Evolutionary conservation across 2,888 invertebrate species (phyloP), one percentile per base, ranked within the genome.

Genomic region (Ectropis crepuscularia): DNA sequence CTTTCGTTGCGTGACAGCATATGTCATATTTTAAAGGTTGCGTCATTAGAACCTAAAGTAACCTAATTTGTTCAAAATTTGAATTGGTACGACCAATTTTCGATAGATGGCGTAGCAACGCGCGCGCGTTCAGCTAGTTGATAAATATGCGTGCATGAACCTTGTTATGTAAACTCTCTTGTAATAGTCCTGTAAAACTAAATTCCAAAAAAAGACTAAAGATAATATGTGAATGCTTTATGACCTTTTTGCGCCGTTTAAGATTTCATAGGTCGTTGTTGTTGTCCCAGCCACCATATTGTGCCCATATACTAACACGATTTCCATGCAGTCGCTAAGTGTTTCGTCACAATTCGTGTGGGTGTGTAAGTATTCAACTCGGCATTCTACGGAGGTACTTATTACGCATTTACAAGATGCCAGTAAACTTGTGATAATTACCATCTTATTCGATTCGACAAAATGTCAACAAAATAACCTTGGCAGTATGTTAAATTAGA

Each of bases 391-490:
- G 70, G 69, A 39, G 9, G 48, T 60, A 51, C 55, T 54, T 65
- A 60, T 78, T 77, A 77, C 73, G 72, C 78, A 76, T 80, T 78
- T 78, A 77, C 79, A 75, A 79, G 81, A 74, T 75, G 71, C 50
- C 74, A 78, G 80, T 77, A 81, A 79, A 80, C 79, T 80, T 78
- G 82, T 81, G 83, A 80, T 86, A 86, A 86, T 87, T 82, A 77
- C 74, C 70, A 72, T 78, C 75, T 71, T 53, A 65, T 70, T 71
- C 70, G 65, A 66, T 58, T 67, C 69, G 69, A 70, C 75, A 74
- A 71, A n/a, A 70, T 80, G 79, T 81, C 72, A 74, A 70, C 68
- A 68, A 69, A 79, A 77, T 83, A 80, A 78, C 86, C 87, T 85
- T 86, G 80, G 63, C 63, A 64, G 65, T 71, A 75, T 74, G 72